Base-by-base conservation (phyloP, 2,797 vertebrate species). In the Cryptoblepharus egeriae region DNA sequence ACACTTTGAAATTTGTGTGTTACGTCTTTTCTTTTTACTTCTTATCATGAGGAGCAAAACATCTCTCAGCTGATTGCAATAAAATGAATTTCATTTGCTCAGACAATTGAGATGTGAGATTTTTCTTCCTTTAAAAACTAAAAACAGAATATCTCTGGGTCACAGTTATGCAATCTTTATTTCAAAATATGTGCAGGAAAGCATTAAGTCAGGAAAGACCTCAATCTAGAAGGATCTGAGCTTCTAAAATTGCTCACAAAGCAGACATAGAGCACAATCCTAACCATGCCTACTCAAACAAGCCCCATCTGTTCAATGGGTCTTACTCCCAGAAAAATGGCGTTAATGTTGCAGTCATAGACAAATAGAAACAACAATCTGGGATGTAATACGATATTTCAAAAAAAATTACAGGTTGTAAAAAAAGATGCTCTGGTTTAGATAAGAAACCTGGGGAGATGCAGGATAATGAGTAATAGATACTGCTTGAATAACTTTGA, bases 41-140 rank as follows among this genome's bases (percentile, higher is more conserved):
- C 1, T 68, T 30, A 84, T 85, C 5, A 39, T 30, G n/a, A 57
- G 20, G 77, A 85, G 39, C 74, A 55, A 78, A 87, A 85, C 1
- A 82, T 1, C 0, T 37, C 81, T 11, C 1, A 5, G 76, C 52
- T 73, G 8, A 24, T 83, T 58, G 16, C 88, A 85, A 85, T 64
- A 61, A 86, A 86, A 85, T 1, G 28, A 16, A 65, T 75, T 3
- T 57, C 12, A 42, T 11, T 13, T 39, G 24, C 20, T 79, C 35
- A 77, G 64, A 11, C 8, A 74, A 57, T 39, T 22, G 82, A 81
- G 30, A 81, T 28, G 11, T 22, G 78, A 76, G 32, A 37, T 13
- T 79, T 88, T 75, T 73, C 1, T 55, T 49, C 68, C 58, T 86
- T 79, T 28, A 49, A 37, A 18, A 81, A 58, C 24, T 9, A 81